phyloP scores from a whole-genome alignment of 2,113 vertebrate species.

The Microcebus ravelobensis region DNA sequence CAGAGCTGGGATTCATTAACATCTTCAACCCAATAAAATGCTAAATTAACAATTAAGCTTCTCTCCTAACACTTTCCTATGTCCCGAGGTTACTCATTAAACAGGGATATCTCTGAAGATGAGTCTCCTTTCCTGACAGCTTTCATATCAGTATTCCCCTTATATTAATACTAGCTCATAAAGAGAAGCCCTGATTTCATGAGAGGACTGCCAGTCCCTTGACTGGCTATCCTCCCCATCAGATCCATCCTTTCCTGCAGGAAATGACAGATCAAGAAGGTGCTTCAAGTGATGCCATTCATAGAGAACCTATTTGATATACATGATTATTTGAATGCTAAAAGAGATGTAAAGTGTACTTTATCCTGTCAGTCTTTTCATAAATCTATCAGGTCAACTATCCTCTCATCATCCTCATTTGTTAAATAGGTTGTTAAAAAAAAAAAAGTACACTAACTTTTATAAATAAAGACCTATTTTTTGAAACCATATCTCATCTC shows the following conservation, averaged over 20 bases:
- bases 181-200: not conserved
- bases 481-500: not conserved
- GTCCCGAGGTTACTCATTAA: conserved; percentile 45
- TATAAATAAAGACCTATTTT: not conserved
- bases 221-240: not conserved
- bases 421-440: not conserved
- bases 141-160: not conserved
- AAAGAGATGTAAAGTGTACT: not conserved
- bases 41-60: conserved; percentile 25
- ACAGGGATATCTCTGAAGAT: not conserved
- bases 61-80: not conserved
- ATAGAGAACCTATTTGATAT: not conserved
- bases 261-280: conserved; percentile 8
- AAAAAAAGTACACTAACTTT: not conserved
- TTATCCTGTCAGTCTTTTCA: not conserved
- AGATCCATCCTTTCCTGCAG: not conserved
- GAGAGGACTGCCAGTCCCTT: not conserved
- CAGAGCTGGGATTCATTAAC: conserved; percentile 2
- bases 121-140: conserved; percentile 12
- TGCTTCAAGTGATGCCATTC: not conserved
- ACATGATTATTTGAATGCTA: not conserved
- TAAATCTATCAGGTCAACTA: not conserved
- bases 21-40: conserved; percentile 51
- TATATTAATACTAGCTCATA: not conserved
- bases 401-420: not conserved